Evolutionary conservation across 1,140 invertebrate genomes (phyloP), one percentile per base, ranked within the genome.

Genomic region (Aphidius ervi): DNA sequence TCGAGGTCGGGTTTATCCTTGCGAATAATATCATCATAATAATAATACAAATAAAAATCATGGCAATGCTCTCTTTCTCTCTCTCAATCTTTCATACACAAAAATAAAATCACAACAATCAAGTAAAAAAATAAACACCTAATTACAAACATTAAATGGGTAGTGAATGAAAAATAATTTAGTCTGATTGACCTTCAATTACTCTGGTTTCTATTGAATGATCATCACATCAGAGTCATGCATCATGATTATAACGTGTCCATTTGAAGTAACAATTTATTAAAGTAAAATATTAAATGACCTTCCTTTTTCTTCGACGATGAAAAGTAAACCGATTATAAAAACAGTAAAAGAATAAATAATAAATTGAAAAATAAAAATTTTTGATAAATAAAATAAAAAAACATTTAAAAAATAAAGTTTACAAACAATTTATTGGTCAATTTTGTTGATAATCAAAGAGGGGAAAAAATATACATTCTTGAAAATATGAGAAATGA

Each of bases 181-280:
- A 6, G 46, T 9, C 23, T 40, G 10, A 58, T 42, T 58, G 56
- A 39, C 39, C 56, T 49, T 58, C 47, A 42, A 58, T 48, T 47
- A 42, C 31, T 58, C 39, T 49, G 46, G 46, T 40, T 48, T 47
- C 46, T n/a, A 48, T 48, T 9, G 46, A 31, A n/a, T n/a, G 8
- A 58, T 58, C 56, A 31, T n/a, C 56, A 48, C 56, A 46, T n/a
- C 46, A 39, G 56, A 63, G 61, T 63, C 61, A 63, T 56, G 61
- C 56, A 63, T 58, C 52, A 42, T 40, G 61, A 50, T 53, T 63
- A 49, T 56, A 56, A 58, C 41, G 49, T 56, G 54, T 63, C 61
- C 56, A 63, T 63, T 56, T 48, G 37, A 42, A 48, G 49, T 40
- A 53, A 43, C 56, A 56, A 58, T 54, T 45, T 42, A 49, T 31